Conservation (phyloP, 2,888 invertebrate species). For the Protonemura montana region DNA sequence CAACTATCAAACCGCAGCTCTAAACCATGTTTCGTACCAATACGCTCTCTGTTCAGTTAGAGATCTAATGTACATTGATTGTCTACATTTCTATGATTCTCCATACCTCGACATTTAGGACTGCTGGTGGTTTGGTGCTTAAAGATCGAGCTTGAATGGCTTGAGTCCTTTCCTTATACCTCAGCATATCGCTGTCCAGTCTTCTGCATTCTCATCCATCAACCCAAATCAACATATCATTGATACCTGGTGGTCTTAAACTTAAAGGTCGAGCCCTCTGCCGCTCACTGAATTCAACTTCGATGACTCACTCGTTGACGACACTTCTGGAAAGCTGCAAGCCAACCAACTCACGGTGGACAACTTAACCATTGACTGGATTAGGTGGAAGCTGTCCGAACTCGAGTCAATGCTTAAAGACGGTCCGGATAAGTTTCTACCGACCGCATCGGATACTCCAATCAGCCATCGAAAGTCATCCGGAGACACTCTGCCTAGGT, state of each 20-base stretch:
- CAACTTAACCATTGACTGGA: conserved; percentile 89
- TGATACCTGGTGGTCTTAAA: too few relatives aligned
- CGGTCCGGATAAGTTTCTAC: conserved; percentile 62
- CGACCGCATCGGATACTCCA: neutral
- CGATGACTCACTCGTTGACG: conserved; percentile 86
- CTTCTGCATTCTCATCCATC: neutral
- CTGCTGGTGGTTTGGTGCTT: too few relatives aligned
- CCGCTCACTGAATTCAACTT: conserved; percentile 83
- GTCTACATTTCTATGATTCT: too few relatives aligned
- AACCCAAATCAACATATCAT: neutral
- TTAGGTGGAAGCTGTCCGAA: conserved; percentile 80
- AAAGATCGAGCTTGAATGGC: too few relatives aligned
- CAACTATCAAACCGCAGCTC: too few relatives aligned
- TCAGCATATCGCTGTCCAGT: conserved; percentile 42
- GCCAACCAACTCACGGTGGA: conserved; percentile 91
- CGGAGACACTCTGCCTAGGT: conserved; percentile 32
- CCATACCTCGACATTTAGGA: too few relatives aligned
- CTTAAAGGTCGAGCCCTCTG: conserved; percentile 77
- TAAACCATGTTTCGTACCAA: too few relatives aligned
- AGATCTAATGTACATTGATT: too few relatives aligned
- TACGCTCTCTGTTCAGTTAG: too few relatives aligned
- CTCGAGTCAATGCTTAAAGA: conserved; percentile 81
- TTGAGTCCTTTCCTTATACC: too few relatives aligned
- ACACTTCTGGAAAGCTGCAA: conserved; percentile 84
- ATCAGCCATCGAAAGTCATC: conserved; percentile 40